A percentile compares a stretch with the other conserved stretches of the same genome.
Conservation (phyloP, 2,797 vertebrate genomes). For the Thripadectes ignobilis region DNA sequence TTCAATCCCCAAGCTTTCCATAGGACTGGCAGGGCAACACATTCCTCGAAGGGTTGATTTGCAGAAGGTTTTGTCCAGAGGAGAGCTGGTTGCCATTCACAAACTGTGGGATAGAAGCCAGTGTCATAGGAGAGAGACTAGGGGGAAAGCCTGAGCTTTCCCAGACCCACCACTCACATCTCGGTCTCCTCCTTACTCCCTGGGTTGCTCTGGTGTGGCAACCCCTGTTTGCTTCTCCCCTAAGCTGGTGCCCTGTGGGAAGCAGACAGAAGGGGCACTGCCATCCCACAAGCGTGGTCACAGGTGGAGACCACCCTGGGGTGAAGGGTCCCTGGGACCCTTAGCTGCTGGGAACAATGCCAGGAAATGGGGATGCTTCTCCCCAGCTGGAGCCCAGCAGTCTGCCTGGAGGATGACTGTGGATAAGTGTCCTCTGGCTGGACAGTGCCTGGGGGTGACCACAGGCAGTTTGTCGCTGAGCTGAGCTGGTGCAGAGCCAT, state of each 20-base stretch:
- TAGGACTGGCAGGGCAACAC: background rate
- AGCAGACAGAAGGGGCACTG: background rate
- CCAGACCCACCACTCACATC: background rate
- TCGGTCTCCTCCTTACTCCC: accelerated
- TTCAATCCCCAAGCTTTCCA: background rate
- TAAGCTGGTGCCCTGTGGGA: background rate
- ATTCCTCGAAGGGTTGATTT: background rate
- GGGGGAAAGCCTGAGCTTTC: background rate
- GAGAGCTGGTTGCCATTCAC: background rate
- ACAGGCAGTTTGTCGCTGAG: background rate
- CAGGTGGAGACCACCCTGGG: background rate
- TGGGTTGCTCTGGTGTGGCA: background rate
- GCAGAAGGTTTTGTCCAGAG: background rate
- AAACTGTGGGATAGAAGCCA: background rate
- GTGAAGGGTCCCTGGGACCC: background rate
- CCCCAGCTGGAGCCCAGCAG: background rate
- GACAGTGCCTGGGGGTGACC: background rate
- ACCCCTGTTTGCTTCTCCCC: background rate
- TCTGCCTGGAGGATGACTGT: background rate
- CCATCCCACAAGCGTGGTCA: accelerated
- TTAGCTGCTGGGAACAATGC: background rate
- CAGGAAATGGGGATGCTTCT: background rate
- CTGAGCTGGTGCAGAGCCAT: background rate
- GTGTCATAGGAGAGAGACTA: background rate
- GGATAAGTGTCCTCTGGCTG: background rate